Evolutionary conservation across 2,888 invertebrate species (phyloP).

Genomic region (Uloborus plumipes): DNA sequence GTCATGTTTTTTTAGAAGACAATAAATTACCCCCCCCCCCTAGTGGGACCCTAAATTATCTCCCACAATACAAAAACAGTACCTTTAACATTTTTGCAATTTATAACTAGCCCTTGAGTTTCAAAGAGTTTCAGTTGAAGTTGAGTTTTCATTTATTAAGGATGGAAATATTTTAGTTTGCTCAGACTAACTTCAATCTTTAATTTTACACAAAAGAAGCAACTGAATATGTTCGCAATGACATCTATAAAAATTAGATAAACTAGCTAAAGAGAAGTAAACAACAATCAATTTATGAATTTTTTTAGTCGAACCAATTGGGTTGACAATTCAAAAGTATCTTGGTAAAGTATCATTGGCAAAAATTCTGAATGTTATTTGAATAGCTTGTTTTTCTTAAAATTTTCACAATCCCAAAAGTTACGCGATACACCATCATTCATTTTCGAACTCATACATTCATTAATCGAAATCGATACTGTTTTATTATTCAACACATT

Average conservation of each 20-base stretch:
- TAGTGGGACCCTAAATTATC: conserved; percentile 27
- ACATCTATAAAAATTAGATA: conserved; percentile 10
- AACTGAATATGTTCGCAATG: conserved; percentile 22
- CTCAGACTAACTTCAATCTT: conserved; percentile 15
- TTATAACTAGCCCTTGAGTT: not conserved
- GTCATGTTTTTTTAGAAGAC: conserved; percentile 16
- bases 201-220: conserved; percentile 22
- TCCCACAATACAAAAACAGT: conserved; percentile 25
- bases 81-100: conserved; percentile 7
- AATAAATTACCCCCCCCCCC: too few relatives aligned
- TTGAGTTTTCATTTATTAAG: conserved; percentile 14
- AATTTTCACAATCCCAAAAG: conserved; percentile 20
- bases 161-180: conserved; percentile 13
- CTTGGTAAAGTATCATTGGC: conserved; percentile 9
- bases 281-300: conserved; percentile 21
- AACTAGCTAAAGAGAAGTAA: too few relatives aligned
- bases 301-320: too few relatives aligned
- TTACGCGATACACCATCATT: conserved; percentile 12
- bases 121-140: conserved; percentile 16
- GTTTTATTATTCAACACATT: conserved; percentile 12
- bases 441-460: not conserved
- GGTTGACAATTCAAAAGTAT: conserved; percentile 25
- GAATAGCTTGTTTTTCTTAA: conserved; percentile 3
- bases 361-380: conserved; percentile 7
- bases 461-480: not conserved